Evolutionary conservation across 2,888 invertebrate genomes (phyloP).

Genomic region (Cecidostiba fungosa): DNA sequence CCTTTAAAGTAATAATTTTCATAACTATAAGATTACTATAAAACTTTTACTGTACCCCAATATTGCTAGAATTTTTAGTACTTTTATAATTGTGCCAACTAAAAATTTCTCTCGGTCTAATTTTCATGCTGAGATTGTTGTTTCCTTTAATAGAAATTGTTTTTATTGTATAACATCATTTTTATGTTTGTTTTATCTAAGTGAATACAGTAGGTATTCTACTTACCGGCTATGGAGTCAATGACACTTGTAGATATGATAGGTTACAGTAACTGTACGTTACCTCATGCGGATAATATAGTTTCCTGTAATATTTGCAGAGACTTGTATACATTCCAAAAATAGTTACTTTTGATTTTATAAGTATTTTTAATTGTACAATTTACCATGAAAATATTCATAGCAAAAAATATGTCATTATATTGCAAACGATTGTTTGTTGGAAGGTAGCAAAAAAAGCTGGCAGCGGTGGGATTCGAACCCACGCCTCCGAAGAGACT

Average conservation of each 20-base stretch:
- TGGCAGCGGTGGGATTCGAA: constrained; percentile 73
- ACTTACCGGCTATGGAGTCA: not conserved
- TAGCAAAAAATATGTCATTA: not conserved
- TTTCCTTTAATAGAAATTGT: not conserved
- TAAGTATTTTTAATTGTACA: not conserved
- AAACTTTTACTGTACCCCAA: too few species aligned
- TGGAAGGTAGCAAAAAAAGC: not conserved
- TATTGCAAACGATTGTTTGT: not conserved
- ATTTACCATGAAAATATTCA: too few species aligned
- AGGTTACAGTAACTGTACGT: not conserved
- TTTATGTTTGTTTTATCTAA: not conserved
- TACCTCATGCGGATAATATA: not conserved
- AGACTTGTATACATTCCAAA: not conserved
- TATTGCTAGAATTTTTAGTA: too few species aligned
- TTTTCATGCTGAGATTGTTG: too few species aligned
- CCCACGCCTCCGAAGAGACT: constrained; percentile 80
- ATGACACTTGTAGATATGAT: not conserved
- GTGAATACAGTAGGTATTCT: not conserved
- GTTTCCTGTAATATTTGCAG: not conserved
- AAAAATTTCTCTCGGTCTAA: too few species aligned
- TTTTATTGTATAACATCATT: not conserved
- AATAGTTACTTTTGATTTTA: not conserved
- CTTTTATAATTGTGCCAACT: too few species aligned
- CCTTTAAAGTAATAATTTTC: too few species aligned
- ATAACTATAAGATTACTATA: too few species aligned